Base-by-base conservation (phyloP, 2,113 vertebrate species). In the Dicrurus megarhynchus region DNA sequence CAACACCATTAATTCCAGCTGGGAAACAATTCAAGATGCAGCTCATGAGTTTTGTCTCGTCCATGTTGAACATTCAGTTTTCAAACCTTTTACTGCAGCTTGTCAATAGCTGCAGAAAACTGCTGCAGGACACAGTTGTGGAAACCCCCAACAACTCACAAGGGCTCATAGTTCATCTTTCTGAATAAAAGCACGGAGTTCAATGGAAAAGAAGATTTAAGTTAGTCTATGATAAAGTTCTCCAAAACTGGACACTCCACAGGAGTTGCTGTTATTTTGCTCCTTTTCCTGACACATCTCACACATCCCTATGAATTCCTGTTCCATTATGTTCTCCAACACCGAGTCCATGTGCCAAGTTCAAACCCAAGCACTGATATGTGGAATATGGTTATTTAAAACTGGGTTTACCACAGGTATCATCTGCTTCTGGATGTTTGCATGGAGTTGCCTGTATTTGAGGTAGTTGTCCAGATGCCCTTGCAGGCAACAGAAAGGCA, bases 1-100 rank as follows among this genome's bases (percentile, higher is more conserved):
- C 80, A 94, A 79, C 55, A 63, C 57, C 70, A 65, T 83, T 85
- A 60, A 94, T 79, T 95, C 82, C 82, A 95, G 75, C 75, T 86
- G 79, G 86, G 92, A 92, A 91, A 85, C 37, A 90, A 75, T 59
- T 94, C 74, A 76, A 64, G 82, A 64, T 39, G 47, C 42, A 84
- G 69, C 78, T 76, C 57, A 1, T 21, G 33, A 76, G 49, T 85
- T 95, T 75, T 75, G 16, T 82, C 70, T 82, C 4, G 2, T 71
- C 26, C 26, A 39, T 3, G 44, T 17, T 24, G 42, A 61, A 13
- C n/a, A 26, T 12, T 81, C 17, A 7, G n/a, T 37, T 91, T 84
- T 68, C 46, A 61, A 79, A 55, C 33, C 39, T 57, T 65, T 28
- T 26, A 33, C 65, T 75, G 65, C 55, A 70, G 6, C n/a, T 47